Evolutionary conservation across 2,888 invertebrate species (phyloP).

Genomic region (Acleris cristana): DNA sequence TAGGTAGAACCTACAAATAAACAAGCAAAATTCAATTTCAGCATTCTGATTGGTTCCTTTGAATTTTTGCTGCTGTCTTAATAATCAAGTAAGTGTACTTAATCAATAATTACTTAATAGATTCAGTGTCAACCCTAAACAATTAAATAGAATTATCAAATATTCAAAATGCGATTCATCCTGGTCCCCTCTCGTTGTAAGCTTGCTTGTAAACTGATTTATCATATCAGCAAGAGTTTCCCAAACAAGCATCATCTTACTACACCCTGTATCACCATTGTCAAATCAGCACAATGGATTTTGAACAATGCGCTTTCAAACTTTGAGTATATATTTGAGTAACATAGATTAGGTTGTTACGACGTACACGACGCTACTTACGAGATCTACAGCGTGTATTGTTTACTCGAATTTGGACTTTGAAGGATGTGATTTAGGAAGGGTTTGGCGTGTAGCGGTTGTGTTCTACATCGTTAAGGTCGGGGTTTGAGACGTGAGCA

Average conservation of each 20-base stretch:
- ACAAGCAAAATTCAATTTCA: too few relatives aligned
- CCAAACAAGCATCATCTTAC: conserved; percentile 83
- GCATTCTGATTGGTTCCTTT: too few relatives aligned
- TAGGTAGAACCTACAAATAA: too few relatives aligned
- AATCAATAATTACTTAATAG: conserved; percentile 4
- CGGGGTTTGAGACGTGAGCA: conserved; percentile 53
- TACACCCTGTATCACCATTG: conserved; percentile 75
- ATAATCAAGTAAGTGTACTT: not conserved
- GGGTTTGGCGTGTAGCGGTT: conserved; percentile 32
- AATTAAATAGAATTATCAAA: conserved; percentile 39
- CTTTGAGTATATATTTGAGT: conserved; percentile 74
- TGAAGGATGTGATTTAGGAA: conserved; percentile 34
- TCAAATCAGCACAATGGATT: conserved; percentile 63
- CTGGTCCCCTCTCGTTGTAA: conserved; percentile 74
- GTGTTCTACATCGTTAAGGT: conserved; percentile 40
- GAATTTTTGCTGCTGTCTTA: too few relatives aligned
- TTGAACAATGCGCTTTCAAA: conserved; percentile 71
- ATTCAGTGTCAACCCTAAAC: conserved; percentile 46
- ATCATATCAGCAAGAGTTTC: conserved; percentile 78
- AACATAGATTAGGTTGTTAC: conserved; percentile 54
- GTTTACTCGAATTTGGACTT: conserved; percentile 8
- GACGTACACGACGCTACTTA: conserved; percentile 26
- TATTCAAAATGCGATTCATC: conserved; percentile 69
- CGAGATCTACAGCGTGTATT: conserved; percentile 6
- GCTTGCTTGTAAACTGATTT: conserved; percentile 80